Evolutionary conservation across 2,888 invertebrate genomes (phyloP).

Genomic region (Cryptophagus acutangulus): DNA sequence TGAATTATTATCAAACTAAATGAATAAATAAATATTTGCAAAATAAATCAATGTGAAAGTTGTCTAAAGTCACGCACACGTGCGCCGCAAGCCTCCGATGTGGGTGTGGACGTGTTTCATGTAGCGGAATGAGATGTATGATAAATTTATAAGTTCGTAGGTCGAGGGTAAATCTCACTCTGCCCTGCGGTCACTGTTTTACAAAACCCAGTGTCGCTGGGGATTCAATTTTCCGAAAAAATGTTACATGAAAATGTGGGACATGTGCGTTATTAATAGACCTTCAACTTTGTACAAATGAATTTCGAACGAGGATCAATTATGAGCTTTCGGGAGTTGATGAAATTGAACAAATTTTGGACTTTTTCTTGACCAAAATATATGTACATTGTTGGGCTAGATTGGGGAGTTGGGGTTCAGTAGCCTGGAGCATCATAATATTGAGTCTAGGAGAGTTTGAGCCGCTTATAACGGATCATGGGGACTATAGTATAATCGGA

Average conservation of each 20-base stretch:
- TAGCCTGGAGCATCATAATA: slow-evolving; percentile 4
- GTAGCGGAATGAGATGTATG: slow-evolving; percentile 43
- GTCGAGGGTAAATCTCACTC: slow-evolving; percentile 25
- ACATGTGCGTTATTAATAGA: slow-evolving; percentile 20
- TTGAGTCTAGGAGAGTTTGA: slow-evolving; percentile 5
- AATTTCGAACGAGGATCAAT: slow-evolving; percentile 10
- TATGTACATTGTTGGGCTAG: too few species aligned
- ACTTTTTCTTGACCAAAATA: too few species aligned
- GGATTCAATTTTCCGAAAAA: slow-evolving; percentile 22
- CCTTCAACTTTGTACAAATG: slow-evolving; percentile 12
- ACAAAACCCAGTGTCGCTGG: slow-evolving; percentile 26
- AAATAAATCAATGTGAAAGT: not conserved
- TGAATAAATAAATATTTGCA: too few species aligned
- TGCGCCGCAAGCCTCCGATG: slow-evolving; percentile 7
- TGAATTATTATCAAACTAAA: not conserved
- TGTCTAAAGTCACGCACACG: slow-evolving; percentile 9
- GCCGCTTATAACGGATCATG: slow-evolving; percentile 9
- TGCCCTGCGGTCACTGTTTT: slow-evolving; percentile 36
- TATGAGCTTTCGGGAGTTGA: not conserved
- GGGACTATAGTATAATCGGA: slow-evolving; percentile 23
- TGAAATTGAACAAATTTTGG: not conserved
- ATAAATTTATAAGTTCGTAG: slow-evolving; percentile 39
- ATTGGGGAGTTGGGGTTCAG: slow-evolving; percentile 2
- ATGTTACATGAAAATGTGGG: slow-evolving; percentile 7
- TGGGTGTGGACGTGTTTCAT: slow-evolving; percentile 32